Conservation (phyloP, 2,888 invertebrate genomes). For the Eupithecia subumbrata region DNA sequence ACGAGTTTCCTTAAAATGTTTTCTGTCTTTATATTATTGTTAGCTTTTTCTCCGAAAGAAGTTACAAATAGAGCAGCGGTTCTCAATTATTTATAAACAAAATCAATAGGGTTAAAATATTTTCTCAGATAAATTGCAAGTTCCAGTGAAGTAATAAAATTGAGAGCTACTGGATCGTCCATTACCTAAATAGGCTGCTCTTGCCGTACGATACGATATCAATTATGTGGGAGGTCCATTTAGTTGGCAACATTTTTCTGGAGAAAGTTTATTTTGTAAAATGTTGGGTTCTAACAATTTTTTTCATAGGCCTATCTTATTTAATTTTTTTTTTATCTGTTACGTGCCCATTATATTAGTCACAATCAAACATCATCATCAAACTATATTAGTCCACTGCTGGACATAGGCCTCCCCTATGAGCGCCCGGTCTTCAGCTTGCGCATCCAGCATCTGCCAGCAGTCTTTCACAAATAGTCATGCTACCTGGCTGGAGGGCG, state of each 20-base stretch:
- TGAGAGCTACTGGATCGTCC: constrained; percentile 57
- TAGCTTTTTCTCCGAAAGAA: background rate
- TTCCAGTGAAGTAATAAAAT: constrained; percentile 51
- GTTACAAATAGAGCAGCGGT: background rate
- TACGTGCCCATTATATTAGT: background rate
- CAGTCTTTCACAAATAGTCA: too few species aligned
- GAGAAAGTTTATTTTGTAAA: constrained; percentile 11
- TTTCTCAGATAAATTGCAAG: constrained; percentile 48
- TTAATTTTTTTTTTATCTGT: background rate
- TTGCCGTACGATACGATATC: constrained; percentile 59
- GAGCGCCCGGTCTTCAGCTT: too few species aligned
- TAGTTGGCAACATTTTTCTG: constrained; percentile 39
- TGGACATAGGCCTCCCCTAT: too few species aligned
- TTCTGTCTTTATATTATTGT: background rate
- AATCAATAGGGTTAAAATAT: constrained; percentile 8
- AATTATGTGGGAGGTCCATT: constrained; percentile 67
- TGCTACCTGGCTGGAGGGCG: too few species aligned
- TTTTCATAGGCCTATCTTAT: background rate
- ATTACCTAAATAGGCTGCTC: constrained; percentile 66
- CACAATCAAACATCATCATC: background rate
- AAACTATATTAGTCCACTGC: too few species aligned
- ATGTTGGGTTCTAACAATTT: constrained; percentile 2
- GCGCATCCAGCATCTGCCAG: too few species aligned
- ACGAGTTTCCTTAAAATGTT: background rate
- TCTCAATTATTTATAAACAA: background rate